Evolutionary conservation across 2,888 invertebrate species (phyloP).

Genomic region (Phymatocera aterrima): DNA sequence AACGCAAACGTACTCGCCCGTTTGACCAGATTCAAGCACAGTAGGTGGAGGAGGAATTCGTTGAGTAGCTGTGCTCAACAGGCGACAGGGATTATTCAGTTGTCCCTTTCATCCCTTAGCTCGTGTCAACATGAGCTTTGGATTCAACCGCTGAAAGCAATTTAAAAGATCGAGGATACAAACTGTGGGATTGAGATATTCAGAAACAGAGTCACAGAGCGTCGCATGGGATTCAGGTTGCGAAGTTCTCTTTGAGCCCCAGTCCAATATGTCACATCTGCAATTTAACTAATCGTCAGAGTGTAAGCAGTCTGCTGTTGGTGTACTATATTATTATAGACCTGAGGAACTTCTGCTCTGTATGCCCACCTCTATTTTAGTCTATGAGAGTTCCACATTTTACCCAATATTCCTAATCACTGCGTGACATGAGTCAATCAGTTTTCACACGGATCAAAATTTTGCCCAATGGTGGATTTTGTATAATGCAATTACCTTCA

Average conservation of each 20-base stretch:
- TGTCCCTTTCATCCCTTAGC: slow-evolving; percentile 14
- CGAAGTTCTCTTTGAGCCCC: background rate
- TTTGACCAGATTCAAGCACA: background rate
- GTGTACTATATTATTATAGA: background rate
- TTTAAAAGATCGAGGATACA: slow-evolving; percentile 14
- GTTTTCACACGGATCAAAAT: no score
- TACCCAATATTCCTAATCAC: no score
- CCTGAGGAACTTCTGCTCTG: no score
- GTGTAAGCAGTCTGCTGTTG: background rate
- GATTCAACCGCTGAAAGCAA: slow-evolving; percentile 21
- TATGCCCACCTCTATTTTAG: no score
- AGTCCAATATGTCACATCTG: background rate
- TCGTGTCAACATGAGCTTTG: slow-evolving; percentile 14
- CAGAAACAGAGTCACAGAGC: background rate
- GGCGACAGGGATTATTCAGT: slow-evolving; percentile 20
- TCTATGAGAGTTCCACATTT: no score
- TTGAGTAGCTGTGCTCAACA: slow-evolving; percentile 2
- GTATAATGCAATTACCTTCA: no score
- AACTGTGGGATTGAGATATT: background rate
- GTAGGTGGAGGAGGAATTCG: background rate
- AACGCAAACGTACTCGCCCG: background rate
- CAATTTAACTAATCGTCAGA: background rate
- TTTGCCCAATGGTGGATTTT: no score
- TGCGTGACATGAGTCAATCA: no score
- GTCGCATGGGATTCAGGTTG: background rate